Base-by-base conservation (phyloP, 1,140 invertebrate species). In the Pogonus chalceus region DNA sequence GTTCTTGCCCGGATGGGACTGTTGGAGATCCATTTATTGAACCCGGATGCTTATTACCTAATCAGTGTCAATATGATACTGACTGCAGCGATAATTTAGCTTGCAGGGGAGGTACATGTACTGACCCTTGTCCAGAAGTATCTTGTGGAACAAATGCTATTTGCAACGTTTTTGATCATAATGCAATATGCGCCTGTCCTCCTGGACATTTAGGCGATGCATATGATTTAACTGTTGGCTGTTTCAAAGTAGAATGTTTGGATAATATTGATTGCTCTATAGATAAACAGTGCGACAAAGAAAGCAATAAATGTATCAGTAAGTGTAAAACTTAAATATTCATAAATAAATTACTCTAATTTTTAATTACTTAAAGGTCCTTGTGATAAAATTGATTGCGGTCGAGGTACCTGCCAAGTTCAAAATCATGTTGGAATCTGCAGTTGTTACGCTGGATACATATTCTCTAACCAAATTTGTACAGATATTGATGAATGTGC, bases 191-290 rank as follows among this genome's bases (percentile, higher is more conserved):
- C 64, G 70, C 76, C 37, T 93, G 90, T 68, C 84, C 86, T 43
- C 75, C 80, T 52, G 88, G 88, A 16, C 84, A 85, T 65, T 73
- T 90, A 12, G 90, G 90, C 2, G 88, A 92, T 74, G 79, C 88
- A 1, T 77, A 79, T 56, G 82, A 88, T 67, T 69, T 73, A 35
- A 75, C 74, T 56, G 74, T 86, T 10, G 87, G 86, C 9, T 90
- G 87, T 60, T 89, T 88, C 69, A 85, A 84, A 73, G 88, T 90
- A 1, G 89, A 92, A 73, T 93, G 90, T 67, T 70, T 86, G 1
- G 76, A 78, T 4, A 79, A 87, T 68, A 77, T 77, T 24, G 87
- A 92, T 51, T 93, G 90, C 65, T 69, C 83, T 1, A 67, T 62
- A 12, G 84, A 88, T 58, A 86, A 85, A 69, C 79, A 79, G 53